Base-by-base conservation (phyloP, 2,113 vertebrate genomes). In the Panthera leo region DNA sequence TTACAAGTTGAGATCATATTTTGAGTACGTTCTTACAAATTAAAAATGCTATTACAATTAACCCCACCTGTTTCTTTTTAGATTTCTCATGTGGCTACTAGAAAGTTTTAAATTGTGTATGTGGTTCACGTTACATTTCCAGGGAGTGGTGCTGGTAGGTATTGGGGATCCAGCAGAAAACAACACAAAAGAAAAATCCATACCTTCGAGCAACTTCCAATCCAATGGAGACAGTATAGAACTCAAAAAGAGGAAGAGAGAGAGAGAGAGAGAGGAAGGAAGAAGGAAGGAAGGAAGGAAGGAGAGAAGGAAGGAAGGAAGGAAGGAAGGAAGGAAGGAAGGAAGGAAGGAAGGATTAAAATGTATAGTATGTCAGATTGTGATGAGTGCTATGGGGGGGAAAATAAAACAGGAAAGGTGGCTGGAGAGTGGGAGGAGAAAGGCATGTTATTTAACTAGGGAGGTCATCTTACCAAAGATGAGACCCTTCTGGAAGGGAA, bases 201-300 rank as follows among this genome's bases (percentile, higher is more conserved):
- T 78, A 3, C 19, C 29, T 93, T 85, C 14, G 5, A 79, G 58
- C 11, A 55, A 71, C 18, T 84, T 96, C 21, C 58, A n/a, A n/a
- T 90, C n/a, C 63, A 86, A 27, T 29, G 29, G 39, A 76, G 15
- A 86, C 36, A 92, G 42, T 21, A 67, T 0, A 48, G 61, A 42
- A 34, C 48, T 80, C 2, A 13, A 42, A n/a, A 84, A 21, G 48
- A 8, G 63, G 3, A 36, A n/a, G 19, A 36, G 16, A 13, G 14
- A 68, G 34, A 15, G 31, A 31, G 31, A 36, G 36, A 36, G 36
- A 36, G 36, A 36, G 36, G 36, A 36, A 36, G 36, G 36, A 36
- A 36, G 21, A 2, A 25, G 5, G 9, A 2, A 71, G 18, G 18
- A 5, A 23, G 21, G 19, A 11, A 13, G 11, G 21, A 1, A 67